Evolutionary conservation across 2,888 invertebrate genomes (phyloP).

Genomic region (Formica aserva): DNA sequence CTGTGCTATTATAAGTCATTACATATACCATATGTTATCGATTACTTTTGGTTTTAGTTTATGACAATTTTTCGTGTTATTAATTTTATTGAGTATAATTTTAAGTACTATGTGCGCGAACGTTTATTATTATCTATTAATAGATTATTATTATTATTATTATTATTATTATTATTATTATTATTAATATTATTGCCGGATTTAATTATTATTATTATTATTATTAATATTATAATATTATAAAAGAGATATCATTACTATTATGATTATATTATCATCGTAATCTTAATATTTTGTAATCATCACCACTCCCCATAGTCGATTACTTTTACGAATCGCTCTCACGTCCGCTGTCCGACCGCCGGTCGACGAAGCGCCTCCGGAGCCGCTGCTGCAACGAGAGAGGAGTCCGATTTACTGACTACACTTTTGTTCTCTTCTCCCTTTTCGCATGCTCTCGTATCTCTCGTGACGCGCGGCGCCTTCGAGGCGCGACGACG

Average conservation of each 20-base stretch:
- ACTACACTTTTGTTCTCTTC: conserved; percentile 18
- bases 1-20: conserved; percentile 86
- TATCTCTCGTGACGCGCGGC: conserved; percentile 64
- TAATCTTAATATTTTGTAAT: conserved; percentile 77
- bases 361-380: conserved; percentile 70
- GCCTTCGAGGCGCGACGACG: conserved; percentile 76
- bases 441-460: conserved; percentile 14
- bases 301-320: conserved; percentile 77
- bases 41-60: conserved; percentile 84
- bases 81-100: conserved; percentile 84
- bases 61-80: conserved; percentile 84
- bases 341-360: conserved; percentile 80
- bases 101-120: conserved; percentile 78
- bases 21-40: conserved; percentile 84
- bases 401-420: conserved; percentile 6
- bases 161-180: conserved; percentile 70
- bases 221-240: conserved; percentile 75
- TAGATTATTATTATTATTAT: conserved; percentile 60
- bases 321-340: conserved; percentile 78
- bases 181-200: conserved; percentile 66
- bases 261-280: conserved; percentile 72
- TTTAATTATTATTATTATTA: conserved; percentile 65
- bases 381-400: conserved; percentile 47
- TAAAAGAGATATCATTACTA: conserved; percentile 61
- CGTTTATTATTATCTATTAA: conserved; percentile 68